Percentiles rank a stretch among this genome's conserved stretches.
Evolutionary conservation across 30 jellyfish, hydroid and myxozoan species (phyloP).

Genomic region (Pelagia noctiluca): DNA sequence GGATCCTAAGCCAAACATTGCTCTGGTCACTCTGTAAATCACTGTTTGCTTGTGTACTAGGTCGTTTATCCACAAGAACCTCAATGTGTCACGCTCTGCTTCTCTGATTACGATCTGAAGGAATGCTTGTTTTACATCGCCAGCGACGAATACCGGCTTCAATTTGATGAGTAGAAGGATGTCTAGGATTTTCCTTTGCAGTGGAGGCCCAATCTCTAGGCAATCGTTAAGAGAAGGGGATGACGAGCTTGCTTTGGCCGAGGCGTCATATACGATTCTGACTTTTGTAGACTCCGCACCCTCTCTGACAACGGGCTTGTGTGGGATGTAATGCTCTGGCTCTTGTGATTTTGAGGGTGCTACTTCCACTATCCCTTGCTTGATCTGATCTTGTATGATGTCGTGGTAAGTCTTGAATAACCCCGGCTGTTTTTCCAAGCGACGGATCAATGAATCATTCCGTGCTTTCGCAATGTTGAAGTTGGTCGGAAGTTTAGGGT

Average conservation of each 20-base stretch:
- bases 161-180: not conserved
- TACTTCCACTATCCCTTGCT: conserved; percentile 22
- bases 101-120: not conserved
- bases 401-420: conserved; percentile 29
- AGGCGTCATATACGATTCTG: not conserved
- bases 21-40: not conserved
- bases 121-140: not conserved
- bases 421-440: conserved; percentile 17
- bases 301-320: conserved; percentile 28
- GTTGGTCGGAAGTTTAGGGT: conserved; percentile 19
- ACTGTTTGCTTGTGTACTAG: not conserved
- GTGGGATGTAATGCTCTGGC: not conserved
- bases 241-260: not conserved
- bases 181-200: not conserved
- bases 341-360: conserved; percentile 5
- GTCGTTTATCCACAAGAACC: not conserved
- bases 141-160: not conserved
- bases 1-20: not conserved
- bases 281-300: too few species aligned
- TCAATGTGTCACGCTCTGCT: not conserved
- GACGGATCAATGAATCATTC: not conserved
- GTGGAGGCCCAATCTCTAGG: not conserved
- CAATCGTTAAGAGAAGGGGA: not conserved
- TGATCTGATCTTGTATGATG: conserved; percentile 17
- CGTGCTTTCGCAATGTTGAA: conserved; percentile 13